Base-by-base conservation (phyloP, 2,797 vertebrate genomes). In the Gadopsis marmoratus region DNA sequence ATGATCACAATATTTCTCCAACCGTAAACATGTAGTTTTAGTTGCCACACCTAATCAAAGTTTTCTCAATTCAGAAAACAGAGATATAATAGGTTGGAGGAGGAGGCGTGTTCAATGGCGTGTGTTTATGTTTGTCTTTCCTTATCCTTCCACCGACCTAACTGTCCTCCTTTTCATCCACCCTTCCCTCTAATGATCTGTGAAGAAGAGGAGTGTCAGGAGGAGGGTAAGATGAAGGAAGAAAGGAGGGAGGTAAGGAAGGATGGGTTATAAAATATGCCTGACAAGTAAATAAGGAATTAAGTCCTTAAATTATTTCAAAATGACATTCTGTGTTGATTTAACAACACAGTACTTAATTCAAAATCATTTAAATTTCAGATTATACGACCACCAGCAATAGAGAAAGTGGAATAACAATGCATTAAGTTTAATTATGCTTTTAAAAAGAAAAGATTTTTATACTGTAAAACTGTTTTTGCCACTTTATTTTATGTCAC, bases 141-240 rank as follows among this genome's bases (percentile, higher is more conserved):
- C 58, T 61, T 76, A 39, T 77, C 64, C 54, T 45, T 66, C 43
- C 61, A 41, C 39, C 74, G 17, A 23, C 54, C 41, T 12, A 11
- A 66, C 68, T 7, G 3, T 61, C 55, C 60, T 11, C 60, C 72
- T 41, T 31, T 51, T 60, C 64, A 45, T 68, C 48, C 66, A 58
- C 67, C 68, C 35, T 56, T 72, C 16, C 50, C 47, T 78, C 63
- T 78, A 88, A 86, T 90, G 86, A 83, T 80, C 65, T 83, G 86
- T 85, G 82, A 85, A 83, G 71, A 84, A 19, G 23, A 59, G 43
- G 37, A 65, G 53, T 37, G 61, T 61, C 35, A 48, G 56, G 48
- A 55, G 53, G 59, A 54, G 11, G 53, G 16, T 31, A 29, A 4
- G 7, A 45, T 2, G 29, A 13, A 14, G n/a, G 21, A 54, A 26